Evolutionary conservation across 2,797 vertebrate species (phyloP), one percentile per base, ranked within the genome.

Genomic region (Gymnocypris eckloni): DNA sequence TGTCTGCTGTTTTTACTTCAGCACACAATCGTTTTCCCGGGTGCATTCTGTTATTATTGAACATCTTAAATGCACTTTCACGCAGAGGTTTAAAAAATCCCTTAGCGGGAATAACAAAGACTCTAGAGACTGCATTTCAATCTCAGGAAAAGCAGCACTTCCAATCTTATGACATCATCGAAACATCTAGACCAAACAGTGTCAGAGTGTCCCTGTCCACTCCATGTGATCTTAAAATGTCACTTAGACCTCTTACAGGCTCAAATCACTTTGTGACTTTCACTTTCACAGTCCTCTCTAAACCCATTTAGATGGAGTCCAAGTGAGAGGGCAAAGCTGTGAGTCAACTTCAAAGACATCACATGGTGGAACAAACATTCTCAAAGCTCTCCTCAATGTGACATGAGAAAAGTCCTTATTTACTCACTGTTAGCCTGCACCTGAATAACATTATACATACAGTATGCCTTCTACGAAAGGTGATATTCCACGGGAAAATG

Each of bases 211-310:
- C 52, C 15, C 56, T 67, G 59, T 48, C 72, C 33, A 18, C 54
- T 78, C 75, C n/a, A 37, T 69, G 33, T 28, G 52, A 81, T 86
- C 78, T 50, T 39, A 52, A 86, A 86, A 73, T 73, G 56, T 72
- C 69, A 70, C 54, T 73, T 81, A 81, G 45, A 73, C 45, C 72
- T 50, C 25, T 25, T 41, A 79, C 33, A 37, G 15, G 56, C 80
- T 72, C 61, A 25, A 82, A 61, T 77, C 79, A 39, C 70, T 75
- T 79, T 87, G 54, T 45, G 43, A 77, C 61, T 81, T 86, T 80
- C 52, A 66, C 33, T 75, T 43, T 81, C 61, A 83, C 87, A 50
- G 73, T 81, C 54, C 43, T 66, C 67, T 78, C 64, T 72, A 83
- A 83, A 78, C 54, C 28, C 81, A 56, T 86, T 83, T 77, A 48